These are phyloP conservation scores for Lepas anatifera DNA, from an alignment of 2,888 invertebrate genomes.

Conservation along the genomic window DNA sequence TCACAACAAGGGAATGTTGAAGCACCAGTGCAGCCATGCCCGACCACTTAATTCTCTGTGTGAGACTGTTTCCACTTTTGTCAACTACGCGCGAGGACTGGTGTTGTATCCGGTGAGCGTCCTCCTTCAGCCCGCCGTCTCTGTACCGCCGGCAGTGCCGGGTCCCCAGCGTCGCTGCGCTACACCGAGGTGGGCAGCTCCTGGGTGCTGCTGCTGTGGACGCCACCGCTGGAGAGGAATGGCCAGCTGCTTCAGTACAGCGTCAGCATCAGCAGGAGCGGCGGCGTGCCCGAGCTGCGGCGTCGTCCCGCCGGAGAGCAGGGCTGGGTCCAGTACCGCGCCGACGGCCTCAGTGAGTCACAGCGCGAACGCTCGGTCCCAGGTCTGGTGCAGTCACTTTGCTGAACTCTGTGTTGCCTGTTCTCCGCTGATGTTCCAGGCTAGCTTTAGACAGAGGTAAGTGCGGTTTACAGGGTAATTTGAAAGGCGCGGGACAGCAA, in stretches of 20 bases:
- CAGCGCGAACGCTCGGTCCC: neutral
- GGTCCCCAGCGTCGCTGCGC: neutral
- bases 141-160: neutral
- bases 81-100: too few relatives aligned
- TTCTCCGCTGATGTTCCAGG: too few relatives aligned
- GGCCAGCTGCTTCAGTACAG: neutral
- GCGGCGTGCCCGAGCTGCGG: neutral
- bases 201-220: neutral
- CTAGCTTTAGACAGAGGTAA: too few relatives aligned
- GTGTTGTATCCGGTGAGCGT: too few relatives aligned
- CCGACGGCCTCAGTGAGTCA: neutral
- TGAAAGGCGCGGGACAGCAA: too few relatives aligned
- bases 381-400: too few relatives aligned
- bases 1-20: too few relatives aligned
- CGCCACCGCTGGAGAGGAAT: constrained; percentile 20
- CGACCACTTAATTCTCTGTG: too few relatives aligned
- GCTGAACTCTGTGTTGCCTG: too few relatives aligned
- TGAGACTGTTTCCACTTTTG: too few relatives aligned
- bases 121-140: neutral
- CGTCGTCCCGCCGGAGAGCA: neutral
- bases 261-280: neutral
- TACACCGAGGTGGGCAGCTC: neutral
- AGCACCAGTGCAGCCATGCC: too few relatives aligned
- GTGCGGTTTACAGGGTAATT: too few relatives aligned
- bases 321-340: neutral